phyloP scores from a whole-genome alignment of 2,888 invertebrate species.

The Sphaerophoria rueppellii region DNA sequence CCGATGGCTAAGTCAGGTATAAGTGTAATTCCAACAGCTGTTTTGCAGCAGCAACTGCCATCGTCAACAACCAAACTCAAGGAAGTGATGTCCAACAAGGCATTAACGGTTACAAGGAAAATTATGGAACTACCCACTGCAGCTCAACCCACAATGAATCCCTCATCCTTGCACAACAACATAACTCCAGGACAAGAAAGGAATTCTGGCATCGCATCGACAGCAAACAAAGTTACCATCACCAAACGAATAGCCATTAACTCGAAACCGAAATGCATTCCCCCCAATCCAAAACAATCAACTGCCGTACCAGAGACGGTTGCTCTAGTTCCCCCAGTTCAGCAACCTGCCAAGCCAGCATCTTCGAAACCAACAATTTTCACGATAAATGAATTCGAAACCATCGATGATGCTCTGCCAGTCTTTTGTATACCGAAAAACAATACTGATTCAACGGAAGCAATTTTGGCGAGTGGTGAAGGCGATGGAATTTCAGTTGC shows the following conservation, averaged over 20 bases:
- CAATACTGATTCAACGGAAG: neutral
- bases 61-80: neutral
- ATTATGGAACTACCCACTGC: neutral
- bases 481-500: neutral
- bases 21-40: conserved; percentile 9
- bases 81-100: conserved; percentile 11
- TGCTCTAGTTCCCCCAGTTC: neutral
- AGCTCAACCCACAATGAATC: neutral
- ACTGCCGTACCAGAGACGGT: too few relatives aligned
- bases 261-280: too few relatives aligned
- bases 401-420: conserved; percentile 24
- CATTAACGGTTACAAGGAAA: conserved; percentile 20
- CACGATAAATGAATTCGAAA: conserved; percentile 33
- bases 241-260: too few relatives aligned
- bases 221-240: too few relatives aligned
- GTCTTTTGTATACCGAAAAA: conserved; percentile 30
- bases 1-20: neutral
- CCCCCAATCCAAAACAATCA: too few relatives aligned
- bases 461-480: neutral
- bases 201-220: too few relatives aligned
- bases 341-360: neutral
- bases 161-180: neutral
- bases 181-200: neutral
- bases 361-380: conserved; percentile 31
- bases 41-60: neutral